Evolutionary conservation across 2,888 invertebrate species (phyloP).

Genomic region (Hedya salicella): DNA sequence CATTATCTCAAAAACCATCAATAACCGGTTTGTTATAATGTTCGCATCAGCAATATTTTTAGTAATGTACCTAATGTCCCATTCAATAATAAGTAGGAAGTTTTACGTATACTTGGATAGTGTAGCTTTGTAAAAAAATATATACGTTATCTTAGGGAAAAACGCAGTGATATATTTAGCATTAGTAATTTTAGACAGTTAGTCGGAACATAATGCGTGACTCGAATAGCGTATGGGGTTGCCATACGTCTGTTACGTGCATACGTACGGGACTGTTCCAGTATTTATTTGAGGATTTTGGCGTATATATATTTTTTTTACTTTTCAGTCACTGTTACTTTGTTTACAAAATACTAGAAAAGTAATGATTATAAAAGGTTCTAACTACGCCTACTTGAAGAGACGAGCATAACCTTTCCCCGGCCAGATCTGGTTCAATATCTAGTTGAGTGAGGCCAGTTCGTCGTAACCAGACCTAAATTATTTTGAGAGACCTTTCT

Average conservation of each 20-base stretch:
- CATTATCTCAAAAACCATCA: not conserved
- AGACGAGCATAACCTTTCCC: no score
- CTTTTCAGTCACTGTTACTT: no score
- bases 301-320: no score
- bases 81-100: not conserved
- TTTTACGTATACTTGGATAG: not conserved
- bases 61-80: no score
- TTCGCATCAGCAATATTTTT: not conserved
- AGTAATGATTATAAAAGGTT: no score
- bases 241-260: not conserved
- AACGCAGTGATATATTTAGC: not conserved
- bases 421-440: no score
- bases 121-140: not conserved
- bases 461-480: no score
- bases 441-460: no score
- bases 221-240: constrained; percentile 16
- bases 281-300: not conserved
- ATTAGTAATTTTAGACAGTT: constrained; percentile 13
- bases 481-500: no score
- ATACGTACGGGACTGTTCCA: no score
- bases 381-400: no score
- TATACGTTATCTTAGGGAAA: constrained; percentile 1
- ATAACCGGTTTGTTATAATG: constrained; percentile 12
- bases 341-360: no score
- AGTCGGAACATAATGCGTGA: constrained; percentile 27